Conservation (phyloP, 2,797 vertebrate species). For the Hydrocynus forskahlii region DNA sequence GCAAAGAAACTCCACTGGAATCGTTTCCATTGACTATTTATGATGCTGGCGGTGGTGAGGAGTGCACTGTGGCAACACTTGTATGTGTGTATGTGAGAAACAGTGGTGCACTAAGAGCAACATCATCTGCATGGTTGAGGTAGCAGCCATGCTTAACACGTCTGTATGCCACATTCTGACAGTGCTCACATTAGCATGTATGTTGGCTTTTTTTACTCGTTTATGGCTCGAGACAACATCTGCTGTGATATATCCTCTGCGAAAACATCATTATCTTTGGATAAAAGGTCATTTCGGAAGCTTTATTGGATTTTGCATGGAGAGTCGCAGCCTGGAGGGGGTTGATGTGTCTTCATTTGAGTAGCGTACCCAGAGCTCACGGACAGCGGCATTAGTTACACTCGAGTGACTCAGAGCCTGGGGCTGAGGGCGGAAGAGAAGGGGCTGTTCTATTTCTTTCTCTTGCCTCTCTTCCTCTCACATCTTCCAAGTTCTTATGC, state of each 20-base stretch:
- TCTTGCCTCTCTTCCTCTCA: background rate
- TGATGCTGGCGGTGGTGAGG: conserved; percentile 33
- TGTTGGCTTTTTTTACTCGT: background rate
- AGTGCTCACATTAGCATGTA: conserved; percentile 2
- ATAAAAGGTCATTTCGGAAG: conserved; percentile 1
- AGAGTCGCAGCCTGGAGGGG: conserved; percentile 4
- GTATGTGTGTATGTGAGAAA: conserved; percentile 24
- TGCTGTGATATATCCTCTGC: background rate
- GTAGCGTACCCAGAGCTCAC: conserved; percentile 24
- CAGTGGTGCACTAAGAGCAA: background rate
- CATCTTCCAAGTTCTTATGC: background rate
- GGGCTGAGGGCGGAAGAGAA: conserved; percentile 14
- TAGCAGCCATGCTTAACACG: background rate
- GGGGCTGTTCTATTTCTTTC: conserved; percentile 3
- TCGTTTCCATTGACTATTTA: conserved; percentile 46
- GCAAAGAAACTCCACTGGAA: conserved; percentile 49
- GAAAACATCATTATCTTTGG: background rate
- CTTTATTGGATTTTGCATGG: conserved; percentile 35
- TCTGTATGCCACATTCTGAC: background rate
- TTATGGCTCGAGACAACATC: background rate
- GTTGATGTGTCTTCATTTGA: conserved; percentile 32
- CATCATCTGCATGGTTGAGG: conserved; percentile 1
- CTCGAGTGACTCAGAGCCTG: conserved; percentile 44
- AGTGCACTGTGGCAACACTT: conserved; percentile 25
- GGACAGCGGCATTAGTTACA: conserved; percentile 25